Conservation (phyloP, 2,113 vertebrate species). For the Paraplagusia blochii region DNA sequence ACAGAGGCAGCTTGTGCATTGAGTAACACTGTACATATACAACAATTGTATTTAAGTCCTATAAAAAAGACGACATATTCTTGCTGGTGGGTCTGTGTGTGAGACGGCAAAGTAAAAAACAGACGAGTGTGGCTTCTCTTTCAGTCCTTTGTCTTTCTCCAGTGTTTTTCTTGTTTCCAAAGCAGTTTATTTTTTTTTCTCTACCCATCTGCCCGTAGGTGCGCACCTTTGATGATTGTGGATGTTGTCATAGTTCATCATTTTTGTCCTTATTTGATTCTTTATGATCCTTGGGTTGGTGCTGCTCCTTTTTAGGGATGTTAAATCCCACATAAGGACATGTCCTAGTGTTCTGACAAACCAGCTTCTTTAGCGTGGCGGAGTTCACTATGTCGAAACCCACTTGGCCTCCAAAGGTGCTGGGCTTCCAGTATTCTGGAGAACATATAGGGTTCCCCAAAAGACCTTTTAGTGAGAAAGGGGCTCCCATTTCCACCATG, state of each 20-base stretch:
- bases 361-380: slow-evolving; percentile 84
- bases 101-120: too few species aligned
- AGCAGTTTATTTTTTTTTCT: too few species aligned
- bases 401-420: slow-evolving; percentile 88
- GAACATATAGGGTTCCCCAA: slow-evolving; percentile 96
- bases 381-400: slow-evolving; percentile 93
- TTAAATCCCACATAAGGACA: slow-evolving; percentile 87
- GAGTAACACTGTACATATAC: slow-evolving; percentile 8
- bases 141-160: too few species aligned
- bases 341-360: slow-evolving; percentile 86
- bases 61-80: too few species aligned
- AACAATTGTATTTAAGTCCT: slow-evolving; percentile 4
- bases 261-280: slow-evolving; percentile 4
- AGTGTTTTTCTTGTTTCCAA: too few species aligned
- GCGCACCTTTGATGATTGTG: not conserved
- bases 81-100: too few species aligned
- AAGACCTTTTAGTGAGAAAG: slow-evolving; percentile 95
- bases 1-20: slow-evolving; percentile 1
- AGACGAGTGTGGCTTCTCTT: too few species aligned
- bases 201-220: too few species aligned
- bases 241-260: slow-evolving; percentile 58
- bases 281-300: not conserved
- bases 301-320: slow-evolving; percentile 61
- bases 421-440: slow-evolving; percentile 95
- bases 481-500: slow-evolving; percentile 96